These are phyloP conservation scores for Rhabdophis nuchalis DNA, from an alignment of 2,797 vertebrate genomes.

Conservation along the genomic window DNA sequence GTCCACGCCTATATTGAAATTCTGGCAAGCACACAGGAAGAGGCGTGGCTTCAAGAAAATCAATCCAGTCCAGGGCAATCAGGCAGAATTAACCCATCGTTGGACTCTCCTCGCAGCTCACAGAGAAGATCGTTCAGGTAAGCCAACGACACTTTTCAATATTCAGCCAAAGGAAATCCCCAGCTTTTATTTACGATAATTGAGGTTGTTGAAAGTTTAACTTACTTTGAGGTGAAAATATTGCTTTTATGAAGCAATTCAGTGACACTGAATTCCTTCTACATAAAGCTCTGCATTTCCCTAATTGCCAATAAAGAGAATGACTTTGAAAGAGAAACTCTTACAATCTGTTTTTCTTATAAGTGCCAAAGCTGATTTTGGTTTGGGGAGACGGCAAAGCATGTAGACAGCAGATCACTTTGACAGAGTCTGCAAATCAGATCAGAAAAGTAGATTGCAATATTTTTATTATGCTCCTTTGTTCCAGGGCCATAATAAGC, in stretches of 20 bases:
- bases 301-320: not conserved
- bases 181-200: slow-evolving; percentile 3
- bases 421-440: not conserved
- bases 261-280: not conserved
- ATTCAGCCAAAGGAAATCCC: not conserved
- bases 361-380: not conserved
- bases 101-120: too few relatives aligned
- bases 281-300: not conserved
- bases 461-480: not conserved
- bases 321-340: not conserved
- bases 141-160: too few relatives aligned
- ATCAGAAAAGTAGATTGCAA: not conserved
- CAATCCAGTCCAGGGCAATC: too few relatives aligned
- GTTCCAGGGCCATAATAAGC: not conserved
- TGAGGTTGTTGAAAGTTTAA: not conserved
- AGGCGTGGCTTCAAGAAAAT: too few relatives aligned
- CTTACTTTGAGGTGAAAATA: slow-evolving; percentile 12
- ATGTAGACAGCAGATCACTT: not conserved
- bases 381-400: not conserved
- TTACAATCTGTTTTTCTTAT: not conserved
- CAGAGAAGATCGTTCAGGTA: too few relatives aligned
- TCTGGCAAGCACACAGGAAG: too few relatives aligned
- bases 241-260: not conserved
- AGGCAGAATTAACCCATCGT: too few relatives aligned
- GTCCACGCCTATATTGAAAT: too few relatives aligned